Base-by-base conservation (phyloP, 2,888 invertebrate genomes). In the Melieria crassipennis region DNA sequence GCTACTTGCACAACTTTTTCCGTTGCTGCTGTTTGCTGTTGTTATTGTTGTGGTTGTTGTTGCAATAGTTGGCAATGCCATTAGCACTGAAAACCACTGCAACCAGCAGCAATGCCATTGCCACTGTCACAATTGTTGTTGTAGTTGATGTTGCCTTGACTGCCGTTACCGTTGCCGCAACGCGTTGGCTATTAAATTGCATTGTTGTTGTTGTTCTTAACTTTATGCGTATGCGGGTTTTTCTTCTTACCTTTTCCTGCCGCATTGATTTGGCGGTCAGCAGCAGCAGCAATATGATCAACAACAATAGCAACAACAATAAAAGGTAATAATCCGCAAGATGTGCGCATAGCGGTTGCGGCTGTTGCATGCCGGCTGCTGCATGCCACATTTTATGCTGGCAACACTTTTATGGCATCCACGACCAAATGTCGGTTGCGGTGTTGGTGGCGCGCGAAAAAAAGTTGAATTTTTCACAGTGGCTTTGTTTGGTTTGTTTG, bases 391-490 rank as follows among this genome's bases (percentile, higher is more conserved):
- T 5, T n/a, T 16, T 7, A 30, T 30, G 30, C 30, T 30, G 30
- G 30, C 30, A 42, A 65, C 65, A 65, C 65, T 65, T 65, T 55
- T 65, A 65, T 65, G 65, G 65, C 42, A 42, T 65, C 65, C 52
- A 65, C 43, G 11, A 10, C 47, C 64, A 30, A 30, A 64, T 16
- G 50, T 42, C 43, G n/a, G 45, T 11, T 43, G 13, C 10, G 11
- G 45, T 13, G 11, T 52, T 13, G 13, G 13, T 5, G 11, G 9
- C 13, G 52, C 13, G 13, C 52, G 52, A 7, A 13, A 7, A 50
- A n/a, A 52, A n/a, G 52, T 7, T 7, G 52, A 52, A n/a, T 52
- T 50, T 11, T 50, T 50, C 11, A 30, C 30, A 3, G 50, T 50
- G 9, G 11, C 10, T 50, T 50, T 50, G 50, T 50, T 7, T 30